phyloP scores from a whole-genome alignment of 2,888 invertebrate species.

The Nycteola revayana region DNA sequence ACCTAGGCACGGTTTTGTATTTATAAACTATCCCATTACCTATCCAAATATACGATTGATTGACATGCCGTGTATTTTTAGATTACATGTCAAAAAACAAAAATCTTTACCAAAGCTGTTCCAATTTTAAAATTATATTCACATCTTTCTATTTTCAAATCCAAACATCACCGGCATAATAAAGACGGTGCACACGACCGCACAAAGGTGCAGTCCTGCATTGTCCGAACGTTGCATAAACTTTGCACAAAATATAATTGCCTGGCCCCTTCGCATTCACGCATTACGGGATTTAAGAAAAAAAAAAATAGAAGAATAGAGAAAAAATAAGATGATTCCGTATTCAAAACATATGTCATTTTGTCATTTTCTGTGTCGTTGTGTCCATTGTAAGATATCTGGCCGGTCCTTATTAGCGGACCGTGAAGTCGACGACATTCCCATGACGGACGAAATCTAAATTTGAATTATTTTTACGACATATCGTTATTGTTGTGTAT shows the following conservation, averaged over 20 bases:
- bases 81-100: too few species aligned
- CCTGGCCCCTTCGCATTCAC: constrained; percentile 63
- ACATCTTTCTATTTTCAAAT: constrained; percentile 42
- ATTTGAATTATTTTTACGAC: constrained; percentile 60
- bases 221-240: constrained; percentile 60
- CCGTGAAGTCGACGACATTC: constrained; percentile 71
- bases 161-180: constrained; percentile 53
- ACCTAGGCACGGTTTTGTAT: too few species aligned
- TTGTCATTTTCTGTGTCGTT: constrained; percentile 75
- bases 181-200: constrained; percentile 63
- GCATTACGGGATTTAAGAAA: constrained; percentile 41
- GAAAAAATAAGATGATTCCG: constrained; percentile 60
- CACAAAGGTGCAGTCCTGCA: constrained; percentile 59
- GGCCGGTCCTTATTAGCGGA: constrained; percentile 68
- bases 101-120: too few species aligned
- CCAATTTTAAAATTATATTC: too few species aligned
- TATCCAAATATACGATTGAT: too few species aligned
- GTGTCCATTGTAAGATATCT: constrained; percentile 49
- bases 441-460: constrained; percentile 74
- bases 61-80: too few species aligned
- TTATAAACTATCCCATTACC: too few species aligned
- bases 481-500: constrained; percentile 50
- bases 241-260: constrained; percentile 72
- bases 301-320: constrained; percentile 39
- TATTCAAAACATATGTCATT: constrained; percentile 80